Evolutionary conservation across 2,888 invertebrate genomes (phyloP).

Genomic region (Diachrysia chrysitis): DNA sequence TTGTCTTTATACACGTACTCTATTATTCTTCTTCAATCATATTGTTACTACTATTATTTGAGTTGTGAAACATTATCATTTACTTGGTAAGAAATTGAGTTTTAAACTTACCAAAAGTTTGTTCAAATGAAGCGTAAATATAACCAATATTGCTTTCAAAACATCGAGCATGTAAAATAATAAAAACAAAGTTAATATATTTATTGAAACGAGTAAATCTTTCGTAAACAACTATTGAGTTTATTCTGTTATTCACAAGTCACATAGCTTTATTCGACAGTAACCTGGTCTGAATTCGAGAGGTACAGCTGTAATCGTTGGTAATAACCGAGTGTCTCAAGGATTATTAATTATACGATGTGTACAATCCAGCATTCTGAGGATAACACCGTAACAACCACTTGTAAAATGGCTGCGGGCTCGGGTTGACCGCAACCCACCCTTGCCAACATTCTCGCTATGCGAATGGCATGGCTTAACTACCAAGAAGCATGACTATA

Average conservation of each 20-base stretch:
- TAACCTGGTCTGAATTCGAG: background rate
- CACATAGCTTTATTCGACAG: background rate
- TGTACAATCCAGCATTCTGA: conserved; percentile 65
- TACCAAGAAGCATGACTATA: conserved; percentile 43
- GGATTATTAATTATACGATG: conserved; percentile 55
- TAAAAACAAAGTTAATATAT: no score
- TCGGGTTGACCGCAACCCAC: conserved; percentile 72
- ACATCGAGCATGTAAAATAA: no score
- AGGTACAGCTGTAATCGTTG: background rate
- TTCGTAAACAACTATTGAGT: background rate
- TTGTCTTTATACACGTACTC: background rate
- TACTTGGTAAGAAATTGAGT: no score
- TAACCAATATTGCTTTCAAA: no score
- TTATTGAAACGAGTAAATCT: no score
- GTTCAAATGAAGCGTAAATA: no score
- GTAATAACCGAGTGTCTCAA: conserved; percentile 27
- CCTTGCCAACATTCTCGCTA: conserved; percentile 72
- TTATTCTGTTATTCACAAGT: background rate
- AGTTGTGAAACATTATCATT: no score
- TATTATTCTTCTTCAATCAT: background rate
- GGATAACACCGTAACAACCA: conserved; percentile 68
- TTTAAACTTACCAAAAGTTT: no score
- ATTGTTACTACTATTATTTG: no score
- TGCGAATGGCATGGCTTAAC: conserved; percentile 71
- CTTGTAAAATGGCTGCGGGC: conserved; percentile 75